Conservation (phyloP, 2,888 invertebrate genomes). For the Ariolimax columbianus region DNA sequence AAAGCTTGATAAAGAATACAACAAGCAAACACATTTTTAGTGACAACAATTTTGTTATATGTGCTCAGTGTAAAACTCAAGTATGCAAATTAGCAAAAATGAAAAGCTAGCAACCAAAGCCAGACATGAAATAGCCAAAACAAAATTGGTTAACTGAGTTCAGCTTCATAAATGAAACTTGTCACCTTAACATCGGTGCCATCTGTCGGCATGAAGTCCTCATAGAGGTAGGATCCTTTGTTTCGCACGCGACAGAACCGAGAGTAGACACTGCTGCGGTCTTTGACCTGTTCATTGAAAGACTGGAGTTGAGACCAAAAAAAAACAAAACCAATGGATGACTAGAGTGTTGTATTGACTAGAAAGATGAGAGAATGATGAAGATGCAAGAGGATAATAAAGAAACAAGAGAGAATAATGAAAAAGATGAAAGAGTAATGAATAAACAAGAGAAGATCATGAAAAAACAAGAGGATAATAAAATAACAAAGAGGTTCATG, state of each 20-base stretch:
- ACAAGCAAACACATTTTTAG: too few species aligned
- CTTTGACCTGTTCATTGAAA: conserved; percentile 89
- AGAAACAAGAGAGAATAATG: neutral
- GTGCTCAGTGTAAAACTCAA: neutral
- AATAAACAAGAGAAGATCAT: too few species aligned
- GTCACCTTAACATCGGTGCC: conserved; percentile 87
- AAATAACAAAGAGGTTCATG: too few species aligned
- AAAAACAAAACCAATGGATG: conserved; percentile 5
- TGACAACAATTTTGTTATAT: neutral
- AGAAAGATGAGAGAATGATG: neutral
- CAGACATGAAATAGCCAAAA: neutral
- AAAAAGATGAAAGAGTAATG: neutral
- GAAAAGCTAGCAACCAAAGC: neutral
- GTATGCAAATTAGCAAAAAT: conserved; percentile 7
- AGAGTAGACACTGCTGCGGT: conserved; percentile 98
- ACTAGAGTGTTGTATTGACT: neutral
- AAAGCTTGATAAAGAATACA: too few species aligned
- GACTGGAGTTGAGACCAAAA: conserved; percentile 32
- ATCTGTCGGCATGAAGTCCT: conserved; percentile 99
- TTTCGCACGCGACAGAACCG: conserved; percentile 94
- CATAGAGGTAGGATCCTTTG: conserved; percentile 98
- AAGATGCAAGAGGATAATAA: neutral
- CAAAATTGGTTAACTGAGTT: neutral
- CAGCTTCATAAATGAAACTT: conserved; percentile 2
- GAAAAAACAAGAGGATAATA: too few species aligned